Conservation (phyloP, 2,888 invertebrate species). For the Drosophila recens region DNA sequence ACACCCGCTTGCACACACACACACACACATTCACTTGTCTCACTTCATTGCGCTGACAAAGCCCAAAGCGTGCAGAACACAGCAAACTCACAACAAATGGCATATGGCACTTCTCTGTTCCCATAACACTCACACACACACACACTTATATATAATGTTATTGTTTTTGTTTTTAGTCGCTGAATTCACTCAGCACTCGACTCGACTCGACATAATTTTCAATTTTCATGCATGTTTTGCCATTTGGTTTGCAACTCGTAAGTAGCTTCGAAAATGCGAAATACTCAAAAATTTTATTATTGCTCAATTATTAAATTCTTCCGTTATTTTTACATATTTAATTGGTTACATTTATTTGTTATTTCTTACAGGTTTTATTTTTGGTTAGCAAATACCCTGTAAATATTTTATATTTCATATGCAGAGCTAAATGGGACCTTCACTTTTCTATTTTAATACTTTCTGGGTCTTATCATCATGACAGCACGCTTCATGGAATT, state of each 20-base stretch:
- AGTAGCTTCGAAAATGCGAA: constrained; percentile 50
- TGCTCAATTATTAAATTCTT: too few species aligned
- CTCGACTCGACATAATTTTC: constrained; percentile 71
- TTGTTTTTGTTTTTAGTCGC: constrained; percentile 35
- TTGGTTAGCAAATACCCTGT: too few species aligned
- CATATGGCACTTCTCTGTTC: constrained; percentile 17
- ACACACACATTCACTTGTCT: constrained; percentile 35
- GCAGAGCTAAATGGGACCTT: too few species aligned
- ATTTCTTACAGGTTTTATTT: too few species aligned
- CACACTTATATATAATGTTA: neutral
- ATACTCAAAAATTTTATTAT: too few species aligned
- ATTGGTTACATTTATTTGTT: too few species aligned
- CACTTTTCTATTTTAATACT: too few species aligned
- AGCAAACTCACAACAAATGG: constrained; percentile 49
- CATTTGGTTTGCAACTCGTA: constrained; percentile 56
- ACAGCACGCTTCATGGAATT: constrained; percentile 40
- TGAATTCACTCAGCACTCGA: constrained; percentile 70
- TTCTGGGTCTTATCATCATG: constrained; percentile 36
- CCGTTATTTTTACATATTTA: too few species aligned
- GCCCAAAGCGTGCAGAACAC: constrained; percentile 60
- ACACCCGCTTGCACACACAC: constrained; percentile 22
- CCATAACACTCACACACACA: neutral
- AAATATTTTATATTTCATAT: too few species aligned
- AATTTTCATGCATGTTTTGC: constrained; percentile 76
- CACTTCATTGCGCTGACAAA: constrained; percentile 76